These are phyloP conservation scores for Chydorus sphaericus DNA, from an alignment of 2,888 invertebrate species.

Conservation along the genomic window DNA sequence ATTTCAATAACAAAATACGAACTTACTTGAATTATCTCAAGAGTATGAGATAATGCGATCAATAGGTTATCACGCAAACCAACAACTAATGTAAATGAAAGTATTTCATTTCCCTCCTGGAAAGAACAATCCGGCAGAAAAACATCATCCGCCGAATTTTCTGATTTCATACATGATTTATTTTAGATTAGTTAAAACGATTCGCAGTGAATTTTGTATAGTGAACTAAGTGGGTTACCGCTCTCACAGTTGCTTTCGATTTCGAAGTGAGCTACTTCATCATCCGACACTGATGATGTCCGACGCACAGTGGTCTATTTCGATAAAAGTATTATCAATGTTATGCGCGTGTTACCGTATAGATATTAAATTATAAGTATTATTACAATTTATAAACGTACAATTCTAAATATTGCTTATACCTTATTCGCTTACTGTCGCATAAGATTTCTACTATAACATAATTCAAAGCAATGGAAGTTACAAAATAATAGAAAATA, in stretches of 20 bases:
- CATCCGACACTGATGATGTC: slow-evolving; percentile 85
- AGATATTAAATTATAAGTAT: no score
- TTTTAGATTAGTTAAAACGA: slow-evolving; percentile 24
- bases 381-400: no score
- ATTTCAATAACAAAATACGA: slow-evolving; percentile 23
- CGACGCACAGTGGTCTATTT: slow-evolving; percentile 67
- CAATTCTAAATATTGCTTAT: no score
- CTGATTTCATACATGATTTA: slow-evolving; percentile 37
- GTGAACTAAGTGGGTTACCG: slow-evolving; percentile 87
- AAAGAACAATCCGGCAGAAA: slow-evolving; percentile 63
- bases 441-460: no score
- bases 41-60: slow-evolving; percentile 67
- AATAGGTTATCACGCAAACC: slow-evolving; percentile 80
- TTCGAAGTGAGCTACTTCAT: slow-evolving; percentile 96
- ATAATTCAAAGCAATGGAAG: no score
- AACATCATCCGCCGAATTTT: slow-evolving; percentile 74
- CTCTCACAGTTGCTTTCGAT: slow-evolving; percentile 88
- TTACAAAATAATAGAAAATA: no score
- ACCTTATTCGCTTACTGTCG: no score
- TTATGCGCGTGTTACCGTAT: no score
- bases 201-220: no score
- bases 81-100: slow-evolving; percentile 36
- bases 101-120: slow-evolving; percentile 7
- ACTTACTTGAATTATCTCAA: slow-evolving; percentile 63
- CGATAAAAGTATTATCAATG: neutral